Evolutionary conservation across 92 coral and sea anemone genomes (phyloP).

Genomic region (Desmophyllum pertusum): DNA sequence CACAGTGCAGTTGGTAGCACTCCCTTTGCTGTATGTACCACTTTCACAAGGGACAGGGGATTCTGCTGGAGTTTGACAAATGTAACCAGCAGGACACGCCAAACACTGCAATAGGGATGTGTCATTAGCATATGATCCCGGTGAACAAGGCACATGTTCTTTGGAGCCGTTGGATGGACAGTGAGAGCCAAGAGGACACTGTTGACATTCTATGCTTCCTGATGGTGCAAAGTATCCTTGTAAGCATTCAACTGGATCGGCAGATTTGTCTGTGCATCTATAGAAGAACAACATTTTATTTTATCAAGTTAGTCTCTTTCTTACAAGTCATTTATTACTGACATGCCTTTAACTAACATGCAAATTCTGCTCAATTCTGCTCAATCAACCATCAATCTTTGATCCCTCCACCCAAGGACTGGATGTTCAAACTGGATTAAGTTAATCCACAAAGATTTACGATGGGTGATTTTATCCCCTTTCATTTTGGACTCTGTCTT

Average conservation of each 20-base stretch:
- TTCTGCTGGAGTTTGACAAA: slow-evolving; percentile 66
- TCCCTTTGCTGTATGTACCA: slow-evolving; percentile 72
- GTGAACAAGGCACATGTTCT: slow-evolving; percentile 69
- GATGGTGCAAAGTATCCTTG: slow-evolving; percentile 79
- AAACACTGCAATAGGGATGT: slow-evolving; percentile 59
- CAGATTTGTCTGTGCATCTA: slow-evolving; percentile 73
- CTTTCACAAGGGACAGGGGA: slow-evolving; percentile 69
- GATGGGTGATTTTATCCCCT: too few relatives aligned
- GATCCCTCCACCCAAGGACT: too few relatives aligned
- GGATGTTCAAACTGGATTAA: too few relatives aligned
- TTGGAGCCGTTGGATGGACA: slow-evolving; percentile 54
- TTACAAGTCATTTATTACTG: too few relatives aligned
- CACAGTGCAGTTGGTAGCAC: slow-evolving; percentile 71
- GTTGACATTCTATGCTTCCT: slow-evolving; percentile 60
- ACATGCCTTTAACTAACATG: background rate
- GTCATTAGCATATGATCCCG: slow-evolving; percentile 73
- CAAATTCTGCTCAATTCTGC: too few relatives aligned
- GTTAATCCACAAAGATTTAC: too few relatives aligned
- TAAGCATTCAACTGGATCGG: slow-evolving; percentile 67
- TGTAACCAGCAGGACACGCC: slow-evolving; percentile 78
- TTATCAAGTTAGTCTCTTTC: background rate
- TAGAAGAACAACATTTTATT: background rate
- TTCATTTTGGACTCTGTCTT: too few relatives aligned
- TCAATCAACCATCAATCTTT: too few relatives aligned
- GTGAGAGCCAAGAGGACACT: slow-evolving; percentile 67